Percentiles rank a stretch among this genome's conserved stretches.
phyloP scores from a whole-genome alignment of 2,113 vertebrate species.

The Haliaeetus leucogaster region DNA sequence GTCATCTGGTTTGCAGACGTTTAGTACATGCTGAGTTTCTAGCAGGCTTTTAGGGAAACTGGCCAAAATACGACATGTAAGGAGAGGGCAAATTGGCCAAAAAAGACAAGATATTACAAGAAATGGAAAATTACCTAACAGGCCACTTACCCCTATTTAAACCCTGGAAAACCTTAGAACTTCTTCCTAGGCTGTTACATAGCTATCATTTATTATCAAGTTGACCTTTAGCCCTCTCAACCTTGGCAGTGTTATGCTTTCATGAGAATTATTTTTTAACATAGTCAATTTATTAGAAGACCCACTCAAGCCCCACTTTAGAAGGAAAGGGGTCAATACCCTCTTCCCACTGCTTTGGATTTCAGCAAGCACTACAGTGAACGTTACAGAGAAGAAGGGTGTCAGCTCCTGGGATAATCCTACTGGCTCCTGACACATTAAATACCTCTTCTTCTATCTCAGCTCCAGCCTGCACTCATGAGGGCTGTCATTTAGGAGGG shows the following conservation, averaged over 20 bases:
- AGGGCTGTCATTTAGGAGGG: neutral
- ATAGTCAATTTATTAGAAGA: neutral
- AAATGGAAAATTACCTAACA: conserved; percentile 22
- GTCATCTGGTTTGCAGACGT: neutral
- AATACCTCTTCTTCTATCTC: neutral
- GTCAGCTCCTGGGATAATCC: neutral
- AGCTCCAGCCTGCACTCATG: neutral
- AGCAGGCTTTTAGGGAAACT: neutral
- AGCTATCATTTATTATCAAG: neutral
- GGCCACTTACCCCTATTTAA: neutral
- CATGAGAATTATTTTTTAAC: neutral
- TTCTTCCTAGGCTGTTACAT: neutral
- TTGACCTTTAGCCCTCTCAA: neutral
- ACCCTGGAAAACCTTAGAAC: neutral
- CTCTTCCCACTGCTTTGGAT: neutral
- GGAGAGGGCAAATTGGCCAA: neutral
- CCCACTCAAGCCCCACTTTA: neutral
- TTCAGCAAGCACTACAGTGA: neutral
- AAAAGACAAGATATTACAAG: neutral
- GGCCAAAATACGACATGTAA: neutral
- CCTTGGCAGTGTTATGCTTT: neutral
- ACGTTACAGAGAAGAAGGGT: neutral
- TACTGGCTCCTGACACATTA: neutral
- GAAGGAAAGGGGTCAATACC: neutral
- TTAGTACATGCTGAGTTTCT: neutral